Evolutionary conservation across 1,140 invertebrate species (phyloP).

Genomic region (Mycetomoellerius zeteki): DNA sequence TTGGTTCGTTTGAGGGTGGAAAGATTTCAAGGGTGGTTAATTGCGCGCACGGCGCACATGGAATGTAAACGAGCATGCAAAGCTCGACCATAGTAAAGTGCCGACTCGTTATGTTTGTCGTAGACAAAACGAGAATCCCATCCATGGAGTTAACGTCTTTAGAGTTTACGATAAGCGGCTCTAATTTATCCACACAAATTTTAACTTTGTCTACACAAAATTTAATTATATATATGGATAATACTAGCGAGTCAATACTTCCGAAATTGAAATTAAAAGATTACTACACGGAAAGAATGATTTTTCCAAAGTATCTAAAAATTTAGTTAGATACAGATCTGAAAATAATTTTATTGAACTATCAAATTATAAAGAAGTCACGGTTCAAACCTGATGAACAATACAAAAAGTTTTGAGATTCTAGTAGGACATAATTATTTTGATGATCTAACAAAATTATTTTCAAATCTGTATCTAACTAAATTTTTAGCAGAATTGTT

Average conservation of each 20-base stretch:
- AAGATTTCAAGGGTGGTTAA: constrained; percentile 21
- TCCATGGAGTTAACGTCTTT: not conserved
- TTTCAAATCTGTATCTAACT: too few relatives aligned
- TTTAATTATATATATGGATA: not conserved
- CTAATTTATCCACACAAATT: not conserved
- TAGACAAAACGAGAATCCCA: constrained; percentile 34
- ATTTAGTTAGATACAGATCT: too few relatives aligned
- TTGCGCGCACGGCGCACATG: not conserved
- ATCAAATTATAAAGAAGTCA: too few relatives aligned
- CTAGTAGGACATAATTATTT: too few relatives aligned
- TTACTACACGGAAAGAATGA: too few relatives aligned
- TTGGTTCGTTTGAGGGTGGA: not conserved
- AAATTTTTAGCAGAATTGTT: too few relatives aligned
- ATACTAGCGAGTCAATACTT: not conserved
- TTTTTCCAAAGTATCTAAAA: too few relatives aligned
- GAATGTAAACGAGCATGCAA: constrained; percentile 43
- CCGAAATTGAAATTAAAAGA: not conserved
- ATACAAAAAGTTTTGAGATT: too few relatives aligned
- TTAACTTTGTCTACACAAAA: not conserved
- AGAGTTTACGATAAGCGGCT: not conserved
- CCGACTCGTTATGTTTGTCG: constrained; percentile 8
- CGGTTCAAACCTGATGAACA: too few relatives aligned
- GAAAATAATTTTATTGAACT: too few relatives aligned
- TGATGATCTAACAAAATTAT: too few relatives aligned
- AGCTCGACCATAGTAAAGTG: constrained; percentile 5